Evolutionary conservation across 2,113 vertebrate genomes (phyloP).

Genomic region (Passer montanus): DNA sequence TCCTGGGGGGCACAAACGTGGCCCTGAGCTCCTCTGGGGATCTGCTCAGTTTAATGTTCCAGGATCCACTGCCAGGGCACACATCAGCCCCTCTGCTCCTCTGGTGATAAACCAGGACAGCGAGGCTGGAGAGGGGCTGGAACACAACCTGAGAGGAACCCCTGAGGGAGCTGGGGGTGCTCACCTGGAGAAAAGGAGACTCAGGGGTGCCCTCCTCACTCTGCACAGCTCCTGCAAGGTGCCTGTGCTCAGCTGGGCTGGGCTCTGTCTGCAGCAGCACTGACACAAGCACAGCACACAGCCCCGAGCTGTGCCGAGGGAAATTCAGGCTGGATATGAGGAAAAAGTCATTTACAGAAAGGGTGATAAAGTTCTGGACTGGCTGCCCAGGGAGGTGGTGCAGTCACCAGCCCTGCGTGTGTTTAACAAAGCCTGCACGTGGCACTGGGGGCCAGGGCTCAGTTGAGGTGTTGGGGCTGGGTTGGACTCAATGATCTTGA

Average conservation of each 20-base stretch:
- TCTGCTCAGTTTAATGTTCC: neutral
- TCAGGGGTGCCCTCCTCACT: too few relatives aligned
- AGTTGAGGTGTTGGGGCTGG: neutral
- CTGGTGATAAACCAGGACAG: neutral
- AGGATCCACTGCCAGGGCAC: neutral
- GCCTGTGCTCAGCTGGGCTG: too few relatives aligned
- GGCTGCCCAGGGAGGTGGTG: too few relatives aligned
- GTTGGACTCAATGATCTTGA: neutral
- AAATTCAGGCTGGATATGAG: neutral
- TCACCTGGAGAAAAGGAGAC: too few relatives aligned
- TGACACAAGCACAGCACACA: too few relatives aligned
- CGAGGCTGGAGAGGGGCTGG: too few relatives aligned
- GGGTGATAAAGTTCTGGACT: neutral
- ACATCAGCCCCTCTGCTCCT: neutral
- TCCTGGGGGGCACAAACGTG: neutral
- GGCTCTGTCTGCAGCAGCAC: too few relatives aligned
- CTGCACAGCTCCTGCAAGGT: too few relatives aligned
- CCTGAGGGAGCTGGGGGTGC: too few relatives aligned
- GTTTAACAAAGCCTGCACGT: neutral
- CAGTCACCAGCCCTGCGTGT: neutral
- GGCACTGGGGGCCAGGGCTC: neutral
- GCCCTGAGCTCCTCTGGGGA: neutral
- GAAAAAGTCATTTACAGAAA: neutral
- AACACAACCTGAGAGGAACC: too few relatives aligned
- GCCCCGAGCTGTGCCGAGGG: too few relatives aligned